Percentiles rank a stretch among this genome's conserved stretches.
Conservation (phyloP, 1,140 invertebrate genomes). For the Drosophila tropicalis region DNA sequence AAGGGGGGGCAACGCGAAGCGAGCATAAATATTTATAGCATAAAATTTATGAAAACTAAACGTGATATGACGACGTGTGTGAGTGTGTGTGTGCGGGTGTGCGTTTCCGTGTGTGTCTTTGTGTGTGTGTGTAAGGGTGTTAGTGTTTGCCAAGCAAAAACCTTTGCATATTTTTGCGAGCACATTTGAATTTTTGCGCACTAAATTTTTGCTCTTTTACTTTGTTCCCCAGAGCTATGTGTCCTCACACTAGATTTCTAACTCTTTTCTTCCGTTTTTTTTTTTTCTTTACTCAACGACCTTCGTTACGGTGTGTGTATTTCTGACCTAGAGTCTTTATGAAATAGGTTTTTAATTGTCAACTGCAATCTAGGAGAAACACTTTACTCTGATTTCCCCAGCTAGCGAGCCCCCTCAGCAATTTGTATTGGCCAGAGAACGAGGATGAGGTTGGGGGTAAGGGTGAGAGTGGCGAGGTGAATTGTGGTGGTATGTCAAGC, state of each 20-base stretch:
- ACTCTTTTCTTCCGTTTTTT: not conserved
- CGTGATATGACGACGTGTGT: slow-evolving; percentile 46
- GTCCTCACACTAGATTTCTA: slow-evolving; percentile 43
- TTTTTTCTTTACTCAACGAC: slow-evolving; percentile 1
- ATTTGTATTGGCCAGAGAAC: slow-evolving; percentile 60
- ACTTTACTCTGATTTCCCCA: slow-evolving; percentile 35
- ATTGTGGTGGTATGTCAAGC: slow-evolving; percentile 51
- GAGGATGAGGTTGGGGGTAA: too few relatives aligned
- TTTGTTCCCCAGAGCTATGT: slow-evolving; percentile 69
- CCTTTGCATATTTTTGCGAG: slow-evolving; percentile 71
- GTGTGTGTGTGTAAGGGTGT: slow-evolving; percentile 22
- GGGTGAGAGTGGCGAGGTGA: not conserved
- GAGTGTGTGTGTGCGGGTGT: slow-evolving; percentile 23
- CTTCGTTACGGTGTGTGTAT: slow-evolving; percentile 1
- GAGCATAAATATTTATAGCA: slow-evolving; percentile 76
- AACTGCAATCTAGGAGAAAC: slow-evolving; percentile 17
- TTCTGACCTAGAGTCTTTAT: slow-evolving; percentile 11
- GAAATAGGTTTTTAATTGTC: slow-evolving; percentile 12
- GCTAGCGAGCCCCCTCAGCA: slow-evolving; percentile 30
- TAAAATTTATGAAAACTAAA: slow-evolving; percentile 79
- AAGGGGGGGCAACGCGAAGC: slow-evolving; percentile 32
- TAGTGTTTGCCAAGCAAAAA: slow-evolving; percentile 27
- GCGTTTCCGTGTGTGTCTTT: not conserved
- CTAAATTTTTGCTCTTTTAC: slow-evolving; percentile 56
- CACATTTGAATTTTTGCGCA: slow-evolving; percentile 75